A percentile compares a stretch with the other conserved stretches of the same genome.
These are phyloP conservation scores for Amniataba percoides DNA, from an alignment of 2,797 vertebrate species.

Conservation along the genomic window DNA sequence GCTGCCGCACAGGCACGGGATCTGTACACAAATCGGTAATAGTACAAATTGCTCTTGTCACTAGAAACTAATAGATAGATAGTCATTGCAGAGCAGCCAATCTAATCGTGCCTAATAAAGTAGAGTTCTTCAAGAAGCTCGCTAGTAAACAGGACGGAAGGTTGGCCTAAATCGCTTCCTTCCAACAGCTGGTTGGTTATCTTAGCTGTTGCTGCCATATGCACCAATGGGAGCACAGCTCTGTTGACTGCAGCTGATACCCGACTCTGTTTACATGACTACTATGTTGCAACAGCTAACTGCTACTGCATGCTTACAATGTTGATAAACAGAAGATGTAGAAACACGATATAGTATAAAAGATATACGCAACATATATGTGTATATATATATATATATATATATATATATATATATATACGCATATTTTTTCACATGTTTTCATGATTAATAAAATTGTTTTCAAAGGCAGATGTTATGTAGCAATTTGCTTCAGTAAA, in stretches of 20 bases:
- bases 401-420: too few species aligned
- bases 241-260: not conserved
- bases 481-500: not conserved
- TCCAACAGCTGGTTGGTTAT: too few species aligned
- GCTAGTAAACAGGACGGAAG: not conserved
- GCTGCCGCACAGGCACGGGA: slow-evolving; percentile 96
- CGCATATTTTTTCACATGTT: too few species aligned
- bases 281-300: slow-evolving; percentile 29
- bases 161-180: too few species aligned
- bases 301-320: not conserved
- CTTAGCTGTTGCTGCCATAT: too few species aligned
- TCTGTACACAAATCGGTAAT: slow-evolving; percentile 75
- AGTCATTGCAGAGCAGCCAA: not conserved
- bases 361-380: too few species aligned
- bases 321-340: too few species aligned
- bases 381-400: too few species aligned
- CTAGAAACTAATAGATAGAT: too few species aligned
- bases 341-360: not conserved
- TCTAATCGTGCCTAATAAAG: too few species aligned
- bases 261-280: slow-evolving; percentile 35
- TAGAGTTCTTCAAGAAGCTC: not conserved
- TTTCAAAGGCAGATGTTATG: not conserved
- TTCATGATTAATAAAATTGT: too few species aligned
- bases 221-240: not conserved
- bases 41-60: too few species aligned